These are phyloP conservation scores for Acromyrmex charruanus DNA, from an alignment of 1,140 invertebrate species.

Conservation along the genomic window DNA sequence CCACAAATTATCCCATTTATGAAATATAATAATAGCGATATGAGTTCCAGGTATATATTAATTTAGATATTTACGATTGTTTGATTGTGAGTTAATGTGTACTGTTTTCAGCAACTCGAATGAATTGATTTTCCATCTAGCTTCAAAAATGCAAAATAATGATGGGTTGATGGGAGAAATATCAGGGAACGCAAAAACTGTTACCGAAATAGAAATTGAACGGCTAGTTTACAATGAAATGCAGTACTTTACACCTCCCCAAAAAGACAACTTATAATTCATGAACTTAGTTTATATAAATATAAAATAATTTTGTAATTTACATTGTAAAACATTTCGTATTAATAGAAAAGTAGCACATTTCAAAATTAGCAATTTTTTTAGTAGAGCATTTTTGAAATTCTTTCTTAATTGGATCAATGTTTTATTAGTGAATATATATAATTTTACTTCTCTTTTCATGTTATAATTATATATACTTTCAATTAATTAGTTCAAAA, in stretches of 20 bases:
- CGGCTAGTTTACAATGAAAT: slow-evolving; percentile 18
- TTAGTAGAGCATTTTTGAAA: no score
- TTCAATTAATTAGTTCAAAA: no score
- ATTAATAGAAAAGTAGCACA: no score
- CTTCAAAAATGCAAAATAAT: slow-evolving; percentile 17
- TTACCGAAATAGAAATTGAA: slow-evolving; percentile 35
- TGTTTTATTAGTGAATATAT: no score
- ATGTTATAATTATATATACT: no score
- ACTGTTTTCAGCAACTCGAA: slow-evolving; percentile 32
- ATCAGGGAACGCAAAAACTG: neutral
- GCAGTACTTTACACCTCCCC: slow-evolving; percentile 6
- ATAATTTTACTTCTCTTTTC: no score
- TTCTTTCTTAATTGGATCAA: no score
- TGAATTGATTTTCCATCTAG: neutral
- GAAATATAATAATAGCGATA: neutral
- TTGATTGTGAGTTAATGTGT: neutral
- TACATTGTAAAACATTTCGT: no score
- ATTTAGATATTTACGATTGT: no score
- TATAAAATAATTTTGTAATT: slow-evolving; percentile 9
- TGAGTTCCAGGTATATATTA: slow-evolving; percentile 24
- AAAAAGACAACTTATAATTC: neutral
- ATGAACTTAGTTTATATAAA: neutral
- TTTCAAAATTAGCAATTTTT: no score
- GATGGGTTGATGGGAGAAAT: neutral
- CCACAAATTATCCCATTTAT: neutral